Evolutionary conservation across 2,113 vertebrate genomes (phyloP), one percentile per base, ranked within the genome.

Genomic region (Labeo rohita): DNA sequence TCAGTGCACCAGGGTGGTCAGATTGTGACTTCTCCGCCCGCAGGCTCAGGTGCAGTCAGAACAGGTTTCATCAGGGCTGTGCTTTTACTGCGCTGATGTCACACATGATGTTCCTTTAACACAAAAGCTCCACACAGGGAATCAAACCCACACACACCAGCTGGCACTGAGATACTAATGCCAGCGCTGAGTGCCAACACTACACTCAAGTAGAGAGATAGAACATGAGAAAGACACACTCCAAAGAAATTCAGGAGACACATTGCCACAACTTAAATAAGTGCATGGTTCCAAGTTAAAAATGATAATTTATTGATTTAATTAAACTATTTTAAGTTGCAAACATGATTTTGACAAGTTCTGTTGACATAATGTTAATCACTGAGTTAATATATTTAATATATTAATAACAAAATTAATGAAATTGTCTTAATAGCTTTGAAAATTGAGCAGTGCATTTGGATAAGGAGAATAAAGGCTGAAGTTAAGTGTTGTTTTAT

Each of bases 101-200:
- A 83, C 87, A 23, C 84, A 86, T 79, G 61, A 86, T 77, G 74
- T 77, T 72, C 84, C 63, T 77, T 79, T 86, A 87, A 83, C 84
- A 84, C 87, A 82, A 87, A 87, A 83, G 43, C 68, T 84, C 72
- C 76, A 49, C 70, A 74, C 81, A 65, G 86, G 74, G 86, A 86
- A 76, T 87, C 79, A 81, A 86, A 63, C 89, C 87, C 87, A 90
- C 89, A 88, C 89, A 88, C 52, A 86, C 89, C 89, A 90, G 89
- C 86, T 88, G 87, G 82, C 78, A 3, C 68, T 18, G 70, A 89
- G 74, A 80, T 15, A 34, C 28, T 75, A 74, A 50, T 74, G 84
- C 72, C 59, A 82, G 79, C 4, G 4, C 70, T 3, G 66, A 80
- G 50, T 81, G 84, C 80, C 84, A 87, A 84, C 1, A 16, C 12